Evolutionary conservation across 2,888 invertebrate species (phyloP).

Genomic region (Parascotia fuliginaria): DNA sequence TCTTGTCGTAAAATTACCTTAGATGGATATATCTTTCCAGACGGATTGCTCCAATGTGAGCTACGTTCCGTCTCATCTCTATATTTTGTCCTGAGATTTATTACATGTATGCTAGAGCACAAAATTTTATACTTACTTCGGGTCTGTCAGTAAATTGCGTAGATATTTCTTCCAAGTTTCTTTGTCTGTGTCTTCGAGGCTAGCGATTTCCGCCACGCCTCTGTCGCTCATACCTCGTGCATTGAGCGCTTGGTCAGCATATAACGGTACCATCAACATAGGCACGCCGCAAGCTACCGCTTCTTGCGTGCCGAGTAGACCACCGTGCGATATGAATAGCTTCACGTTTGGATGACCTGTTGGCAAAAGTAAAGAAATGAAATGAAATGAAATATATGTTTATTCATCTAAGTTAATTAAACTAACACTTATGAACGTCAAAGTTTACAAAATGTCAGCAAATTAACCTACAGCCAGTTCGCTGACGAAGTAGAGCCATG

Average conservation of each 20-base stretch:
- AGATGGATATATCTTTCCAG: too few species aligned
- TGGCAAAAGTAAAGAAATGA: neutral
- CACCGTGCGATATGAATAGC: slow-evolving; percentile 87
- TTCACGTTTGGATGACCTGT: slow-evolving; percentile 83
- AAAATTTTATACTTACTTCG: slow-evolving; percentile 78
- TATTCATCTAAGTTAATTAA: too few species aligned
- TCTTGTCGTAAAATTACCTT: too few species aligned
- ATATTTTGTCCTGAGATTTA: too few species aligned
- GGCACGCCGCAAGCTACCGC: slow-evolving; percentile 85
- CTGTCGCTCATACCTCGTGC: slow-evolving; percentile 78
- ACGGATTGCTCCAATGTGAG: too few species aligned
- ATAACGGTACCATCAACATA: slow-evolving; percentile 82
- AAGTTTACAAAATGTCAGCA: too few species aligned
- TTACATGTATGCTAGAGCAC: too few species aligned
- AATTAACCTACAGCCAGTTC: too few species aligned
- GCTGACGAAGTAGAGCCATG: too few species aligned
- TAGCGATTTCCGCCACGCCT: slow-evolving; percentile 76
- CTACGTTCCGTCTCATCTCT: too few species aligned
- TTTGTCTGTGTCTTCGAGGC: slow-evolving; percentile 62
- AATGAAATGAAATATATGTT: too few species aligned
- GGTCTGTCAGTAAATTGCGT: slow-evolving; percentile 69
- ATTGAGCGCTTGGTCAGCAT: slow-evolving; percentile 84
- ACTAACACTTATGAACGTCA: too few species aligned
- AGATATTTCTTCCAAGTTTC: slow-evolving; percentile 67
- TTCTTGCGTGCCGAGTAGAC: slow-evolving; percentile 86